Conservation (phyloP, 2,113 vertebrate genomes). For the Emydocephalus ijimae region DNA sequence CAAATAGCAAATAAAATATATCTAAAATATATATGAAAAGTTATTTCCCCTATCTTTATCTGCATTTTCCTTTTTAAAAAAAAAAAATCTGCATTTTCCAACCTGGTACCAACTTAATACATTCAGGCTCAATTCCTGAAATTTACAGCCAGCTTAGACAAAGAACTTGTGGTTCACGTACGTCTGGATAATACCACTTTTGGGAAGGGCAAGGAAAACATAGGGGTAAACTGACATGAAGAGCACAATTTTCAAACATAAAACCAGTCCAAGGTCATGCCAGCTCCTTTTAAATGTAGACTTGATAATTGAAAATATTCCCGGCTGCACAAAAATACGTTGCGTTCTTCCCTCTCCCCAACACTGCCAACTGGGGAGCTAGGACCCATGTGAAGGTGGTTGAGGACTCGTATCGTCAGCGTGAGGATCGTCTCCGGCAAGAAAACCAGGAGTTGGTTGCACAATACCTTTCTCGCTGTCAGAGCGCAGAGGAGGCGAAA, state of each 20-base stretch:
- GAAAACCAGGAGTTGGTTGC: conserved; percentile 76
- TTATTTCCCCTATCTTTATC: background rate
- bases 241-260: background rate
- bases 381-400: conserved; percentile 77
- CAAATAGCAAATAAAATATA: background rate
- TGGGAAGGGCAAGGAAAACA: background rate
- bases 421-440: conserved; percentile 65
- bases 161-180: background rate
- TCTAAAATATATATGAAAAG: background rate
- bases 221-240: background rate
- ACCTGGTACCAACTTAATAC: background rate
- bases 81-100: background rate
- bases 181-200: background rate
- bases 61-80: background rate
- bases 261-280: background rate
- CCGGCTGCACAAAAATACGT: background rate
- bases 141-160: background rate
- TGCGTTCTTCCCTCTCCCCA: background rate
- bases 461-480: conserved; percentile 61
- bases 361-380: conserved; percentile 4
- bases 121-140: background rate
- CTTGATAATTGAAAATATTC: background rate
- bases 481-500: conserved; percentile 65
- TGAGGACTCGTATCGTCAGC: conserved; percentile 71
- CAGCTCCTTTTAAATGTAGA: background rate